These are phyloP conservation scores for Saturnia japonica DNA, from an alignment of 2,888 invertebrate genomes.

Conservation along the genomic window DNA sequence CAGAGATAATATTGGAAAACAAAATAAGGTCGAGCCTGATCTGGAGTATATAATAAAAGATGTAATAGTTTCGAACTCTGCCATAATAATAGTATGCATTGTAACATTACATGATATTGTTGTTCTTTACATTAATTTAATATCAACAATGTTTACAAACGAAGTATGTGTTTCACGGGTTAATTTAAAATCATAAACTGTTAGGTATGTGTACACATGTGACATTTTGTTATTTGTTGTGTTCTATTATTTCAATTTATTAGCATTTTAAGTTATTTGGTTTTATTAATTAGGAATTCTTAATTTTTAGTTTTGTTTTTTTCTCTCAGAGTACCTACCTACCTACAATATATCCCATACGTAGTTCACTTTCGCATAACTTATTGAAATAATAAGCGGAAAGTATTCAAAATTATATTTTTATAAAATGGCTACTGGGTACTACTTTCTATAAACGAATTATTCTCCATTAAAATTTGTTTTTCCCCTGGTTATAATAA, in stretches of 20 bases:
- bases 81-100: background rate
- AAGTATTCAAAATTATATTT: background rate
- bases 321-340: too few relatives aligned
- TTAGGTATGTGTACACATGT: too few relatives aligned
- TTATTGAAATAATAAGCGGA: background rate
- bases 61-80: background rate
- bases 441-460: too few relatives aligned
- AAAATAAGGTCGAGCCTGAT: constrained; percentile 40
- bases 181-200: background rate
- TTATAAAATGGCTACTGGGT: too few relatives aligned
- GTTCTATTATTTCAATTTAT: too few relatives aligned
- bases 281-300: too few relatives aligned
- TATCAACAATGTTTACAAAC: background rate
- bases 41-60: constrained; percentile 26
- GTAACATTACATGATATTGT: too few relatives aligned
- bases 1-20: constrained; percentile 41
- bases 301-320: too few relatives aligned
- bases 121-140: background rate
- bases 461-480: background rate
- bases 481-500: background rate
- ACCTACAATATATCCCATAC: background rate
- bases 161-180: background rate
- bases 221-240: too few relatives aligned
- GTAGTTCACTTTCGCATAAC: background rate
- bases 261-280: too few relatives aligned